Evolutionary conservation across 2,888 invertebrate genomes (phyloP).

Genomic region (Drosophila kuntzei): DNA sequence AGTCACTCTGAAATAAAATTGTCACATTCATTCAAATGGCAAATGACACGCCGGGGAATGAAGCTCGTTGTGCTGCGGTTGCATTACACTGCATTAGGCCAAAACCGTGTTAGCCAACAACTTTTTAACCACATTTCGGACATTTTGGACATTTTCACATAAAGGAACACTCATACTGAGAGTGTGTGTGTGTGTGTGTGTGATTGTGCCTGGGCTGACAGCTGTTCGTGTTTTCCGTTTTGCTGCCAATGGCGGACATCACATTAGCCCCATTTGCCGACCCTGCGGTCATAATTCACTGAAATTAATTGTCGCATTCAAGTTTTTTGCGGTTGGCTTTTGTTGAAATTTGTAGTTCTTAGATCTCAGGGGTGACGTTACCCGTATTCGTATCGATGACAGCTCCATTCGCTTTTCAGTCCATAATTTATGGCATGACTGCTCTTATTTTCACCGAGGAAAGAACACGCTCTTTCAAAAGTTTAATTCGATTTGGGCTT

Average conservation of each 20-base stretch:
- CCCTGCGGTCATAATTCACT: constrained; percentile 76
- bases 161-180: constrained; percentile 10
- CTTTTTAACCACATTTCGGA: constrained; percentile 58
- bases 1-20: constrained; percentile 25
- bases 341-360: constrained; percentile 18
- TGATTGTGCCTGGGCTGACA: constrained; percentile 52
- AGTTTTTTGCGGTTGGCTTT: constrained; percentile 36
- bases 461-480: constrained; percentile 15
- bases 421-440: constrained; percentile 34
- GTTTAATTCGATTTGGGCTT: constrained; percentile 36
- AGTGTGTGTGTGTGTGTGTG: constrained; percentile 10
- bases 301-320: constrained; percentile 78
- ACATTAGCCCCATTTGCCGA: constrained; percentile 73
- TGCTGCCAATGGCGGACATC: constrained; percentile 58
- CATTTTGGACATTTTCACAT: constrained; percentile 50
- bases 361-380: constrained; percentile 30
- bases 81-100: constrained; percentile 52
- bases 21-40: constrained; percentile 48
- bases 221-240: constrained; percentile 63
- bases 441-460: not conserved
- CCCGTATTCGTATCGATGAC: constrained; percentile 28
- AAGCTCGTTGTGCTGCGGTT: constrained; percentile 47
- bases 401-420: constrained; percentile 16
- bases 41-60: constrained; percentile 70
- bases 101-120: constrained; percentile 47